Evolutionary conservation across 2,113 vertebrate species (phyloP).

Genomic region (Lucifuga dentata): DNA sequence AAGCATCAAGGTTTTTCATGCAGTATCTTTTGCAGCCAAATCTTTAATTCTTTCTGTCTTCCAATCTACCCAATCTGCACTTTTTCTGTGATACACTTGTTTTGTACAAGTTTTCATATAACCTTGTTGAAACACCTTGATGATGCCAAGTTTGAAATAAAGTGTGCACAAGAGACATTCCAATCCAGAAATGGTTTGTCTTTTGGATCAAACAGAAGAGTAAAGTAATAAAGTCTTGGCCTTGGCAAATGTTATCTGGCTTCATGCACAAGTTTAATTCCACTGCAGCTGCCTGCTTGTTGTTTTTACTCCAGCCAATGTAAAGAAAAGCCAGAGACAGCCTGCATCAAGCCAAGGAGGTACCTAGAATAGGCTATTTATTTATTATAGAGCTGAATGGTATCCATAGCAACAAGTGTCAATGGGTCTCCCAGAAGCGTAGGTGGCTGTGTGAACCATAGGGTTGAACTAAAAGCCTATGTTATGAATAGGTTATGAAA

Average conservation of each 20-base stretch:
- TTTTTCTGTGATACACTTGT: too few relatives aligned
- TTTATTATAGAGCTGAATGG: conserved; percentile 42
- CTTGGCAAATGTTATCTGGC: conserved; percentile 21
- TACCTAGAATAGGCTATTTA: conserved; percentile 49
- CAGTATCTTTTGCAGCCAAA: too few relatives aligned
- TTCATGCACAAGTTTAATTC: conserved; percentile 17
- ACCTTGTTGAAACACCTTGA: too few relatives aligned
- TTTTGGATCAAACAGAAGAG: neutral
- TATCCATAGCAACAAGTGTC: conserved; percentile 71
- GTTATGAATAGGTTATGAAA: neutral
- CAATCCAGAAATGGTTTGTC: neutral
- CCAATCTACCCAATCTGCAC: too few relatives aligned
- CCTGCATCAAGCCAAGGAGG: conserved; percentile 22
- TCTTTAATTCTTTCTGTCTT: too few relatives aligned
- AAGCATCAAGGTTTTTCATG: too few relatives aligned
- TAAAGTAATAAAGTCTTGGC: neutral
- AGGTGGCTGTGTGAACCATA: conserved; percentile 8
- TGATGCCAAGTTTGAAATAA: neutral
- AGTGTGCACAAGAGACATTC: accelerated
- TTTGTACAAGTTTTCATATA: too few relatives aligned
- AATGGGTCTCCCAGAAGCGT: conserved; percentile 31
- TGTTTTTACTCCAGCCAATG: conserved; percentile 48
- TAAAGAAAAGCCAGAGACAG: conserved; percentile 47
- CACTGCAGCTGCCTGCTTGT: conserved; percentile 38
- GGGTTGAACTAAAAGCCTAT: conserved; percentile 1